These are phyloP conservation scores for Lucifuga dentata DNA, from an alignment of 2,113 vertebrate genomes.

Conservation along the genomic window DNA sequence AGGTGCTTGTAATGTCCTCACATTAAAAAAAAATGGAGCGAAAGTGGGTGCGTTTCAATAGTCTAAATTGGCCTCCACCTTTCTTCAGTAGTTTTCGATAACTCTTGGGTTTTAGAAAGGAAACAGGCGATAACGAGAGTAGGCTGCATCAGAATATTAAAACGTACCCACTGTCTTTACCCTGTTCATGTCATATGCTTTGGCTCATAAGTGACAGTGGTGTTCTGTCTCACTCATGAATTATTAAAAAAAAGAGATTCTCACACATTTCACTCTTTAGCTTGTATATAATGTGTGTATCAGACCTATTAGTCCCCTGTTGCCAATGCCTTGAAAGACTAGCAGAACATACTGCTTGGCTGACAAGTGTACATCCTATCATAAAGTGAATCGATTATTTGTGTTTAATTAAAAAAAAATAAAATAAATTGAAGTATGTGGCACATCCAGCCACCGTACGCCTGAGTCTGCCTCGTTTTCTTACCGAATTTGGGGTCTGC, in stretches of 20 bases:
- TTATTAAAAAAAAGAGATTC: conserved; percentile 39
- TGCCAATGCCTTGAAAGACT: conserved; percentile 64
- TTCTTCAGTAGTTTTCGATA: conserved; percentile 21
- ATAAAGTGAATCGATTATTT: conserved; percentile 76
- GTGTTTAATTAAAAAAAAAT: conserved; percentile 80
- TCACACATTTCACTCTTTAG: conserved; percentile 69
- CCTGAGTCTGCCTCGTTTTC: conserved; percentile 35
- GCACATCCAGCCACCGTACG: conserved; percentile 59
- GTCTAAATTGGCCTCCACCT: conserved; percentile 42
- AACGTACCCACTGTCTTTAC: conserved; percentile 49
- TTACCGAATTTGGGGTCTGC: no score
- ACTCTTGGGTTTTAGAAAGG: conserved; percentile 31
- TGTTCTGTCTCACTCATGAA: conserved; percentile 75
- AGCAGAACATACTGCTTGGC: conserved; percentile 60
- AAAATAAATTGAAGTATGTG: conserved; percentile 74
- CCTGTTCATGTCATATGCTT: conserved; percentile 71
- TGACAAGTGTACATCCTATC: conserved; percentile 72
- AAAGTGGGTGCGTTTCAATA: conserved; percentile 48
- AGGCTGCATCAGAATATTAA: conserved; percentile 31
- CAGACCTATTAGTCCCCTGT: conserved; percentile 69
- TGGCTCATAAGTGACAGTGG: conserved; percentile 71
- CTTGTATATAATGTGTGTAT: conserved; percentile 77
- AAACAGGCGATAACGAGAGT: conserved; percentile 15
- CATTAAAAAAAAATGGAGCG: conserved; percentile 33
- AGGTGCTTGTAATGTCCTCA: conserved; percentile 58